phyloP scores from a whole-genome alignment of 2,888 invertebrate species.

The Nemapogon koenigi region DNA sequence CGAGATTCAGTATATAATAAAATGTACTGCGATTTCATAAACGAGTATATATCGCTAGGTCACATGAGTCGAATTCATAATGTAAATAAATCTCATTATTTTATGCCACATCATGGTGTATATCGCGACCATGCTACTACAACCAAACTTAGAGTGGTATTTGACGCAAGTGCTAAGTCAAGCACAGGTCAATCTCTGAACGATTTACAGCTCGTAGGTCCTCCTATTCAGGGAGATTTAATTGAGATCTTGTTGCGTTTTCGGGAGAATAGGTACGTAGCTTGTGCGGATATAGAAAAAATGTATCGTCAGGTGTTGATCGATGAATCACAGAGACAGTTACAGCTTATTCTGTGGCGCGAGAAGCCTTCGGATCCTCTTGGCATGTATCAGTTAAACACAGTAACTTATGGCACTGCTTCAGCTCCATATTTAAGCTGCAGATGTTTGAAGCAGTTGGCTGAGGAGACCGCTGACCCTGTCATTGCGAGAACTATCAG shows the following conservation, averaged over 20 bases:
- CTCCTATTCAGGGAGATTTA: slow-evolving; percentile 20
- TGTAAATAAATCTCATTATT: slow-evolving; percentile 13
- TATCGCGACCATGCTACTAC: slow-evolving; percentile 13
- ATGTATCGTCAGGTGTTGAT: slow-evolving; percentile 24
- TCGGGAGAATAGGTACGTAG: slow-evolving; percentile 19
- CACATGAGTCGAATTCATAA: slow-evolving; percentile 13
- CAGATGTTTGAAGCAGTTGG: slow-evolving; percentile 22
- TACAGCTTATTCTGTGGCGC: slow-evolving; percentile 27
- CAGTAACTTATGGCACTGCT: slow-evolving; percentile 22
- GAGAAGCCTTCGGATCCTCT: slow-evolving; percentile 18
- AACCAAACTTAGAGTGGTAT: slow-evolving; percentile 17
- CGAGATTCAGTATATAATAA: slow-evolving; percentile 12
- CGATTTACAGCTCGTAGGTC: slow-evolving; percentile 20
- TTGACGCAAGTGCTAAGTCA: slow-evolving; percentile 15
- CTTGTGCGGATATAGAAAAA: slow-evolving; percentile 22
- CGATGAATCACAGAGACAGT: slow-evolving; percentile 18
- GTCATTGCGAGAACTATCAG: slow-evolving; percentile 17
- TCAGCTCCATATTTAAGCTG: slow-evolving; percentile 24
- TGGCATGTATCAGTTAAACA: slow-evolving; percentile 20
- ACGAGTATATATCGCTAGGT: slow-evolving; percentile 13
- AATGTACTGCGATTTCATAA: slow-evolving; percentile 16
- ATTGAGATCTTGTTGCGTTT: slow-evolving; percentile 22
- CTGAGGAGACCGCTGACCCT: slow-evolving; percentile 20
- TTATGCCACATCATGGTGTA: slow-evolving; percentile 17
- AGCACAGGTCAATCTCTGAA: slow-evolving; percentile 17